These are phyloP conservation scores for Lutjanus campechanus DNA, from an alignment of 2,797 vertebrate species.

Conservation along the genomic window DNA sequence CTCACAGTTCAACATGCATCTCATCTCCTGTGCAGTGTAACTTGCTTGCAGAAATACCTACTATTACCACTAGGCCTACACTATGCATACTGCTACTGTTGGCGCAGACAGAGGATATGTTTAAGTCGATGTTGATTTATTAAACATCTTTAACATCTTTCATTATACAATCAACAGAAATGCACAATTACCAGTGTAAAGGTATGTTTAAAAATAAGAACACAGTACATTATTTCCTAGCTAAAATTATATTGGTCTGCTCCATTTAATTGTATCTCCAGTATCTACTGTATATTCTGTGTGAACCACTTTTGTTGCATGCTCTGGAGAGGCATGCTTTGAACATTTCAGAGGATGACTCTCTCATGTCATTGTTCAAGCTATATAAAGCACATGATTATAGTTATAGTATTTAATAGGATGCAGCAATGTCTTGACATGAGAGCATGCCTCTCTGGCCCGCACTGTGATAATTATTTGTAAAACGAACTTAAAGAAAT, in stretches of 20 bases:
- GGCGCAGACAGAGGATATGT: not conserved
- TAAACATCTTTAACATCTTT: not conserved
- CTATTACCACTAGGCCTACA: no score
- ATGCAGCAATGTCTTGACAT: not conserved
- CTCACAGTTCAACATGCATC: conserved; percentile 39
- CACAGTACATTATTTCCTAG: no score
- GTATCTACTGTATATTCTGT: not conserved
- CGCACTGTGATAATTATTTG: not conserved
- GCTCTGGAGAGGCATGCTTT: no score
- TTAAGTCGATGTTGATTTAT: not conserved
- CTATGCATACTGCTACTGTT: not conserved
- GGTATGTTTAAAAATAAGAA: no score
- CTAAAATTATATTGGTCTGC: not conserved
- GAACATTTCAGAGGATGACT: no score
- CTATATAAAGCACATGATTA: not conserved
- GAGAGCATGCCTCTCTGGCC: not conserved
- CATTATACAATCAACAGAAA: not conserved
- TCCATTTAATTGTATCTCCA: not conserved
- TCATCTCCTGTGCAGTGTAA: conserved; percentile 2
- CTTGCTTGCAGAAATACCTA: conserved; percentile 7
- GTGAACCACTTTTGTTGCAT: no score
- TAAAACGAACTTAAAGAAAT: not conserved
- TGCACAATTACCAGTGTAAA: not conserved
- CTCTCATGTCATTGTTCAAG: not conserved
- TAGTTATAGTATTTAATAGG: not conserved